Base-by-base conservation (phyloP, 2,113 vertebrate species). In the Rhinolophus ferrumequinum region DNA sequence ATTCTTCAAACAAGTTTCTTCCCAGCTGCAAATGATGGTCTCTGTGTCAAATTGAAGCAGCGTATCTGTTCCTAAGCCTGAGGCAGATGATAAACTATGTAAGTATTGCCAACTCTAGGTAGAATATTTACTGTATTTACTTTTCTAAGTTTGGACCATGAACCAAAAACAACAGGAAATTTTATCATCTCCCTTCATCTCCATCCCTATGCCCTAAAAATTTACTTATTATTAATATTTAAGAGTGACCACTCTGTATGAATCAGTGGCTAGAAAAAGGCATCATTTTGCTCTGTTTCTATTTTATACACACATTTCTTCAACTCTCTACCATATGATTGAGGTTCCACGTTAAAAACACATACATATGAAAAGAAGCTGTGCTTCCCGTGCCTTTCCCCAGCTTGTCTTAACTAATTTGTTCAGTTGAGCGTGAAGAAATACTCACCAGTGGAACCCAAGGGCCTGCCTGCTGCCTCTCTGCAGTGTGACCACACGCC, bases 211-310 rank as follows among this genome's bases (percentile, higher is more conserved):
- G 79, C 64, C 86, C 79, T 95, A 69, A 94, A 95, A 87, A 79
- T 86, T 93, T 81, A 64, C 88, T 93, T 93, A 91, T 76, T 97
- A 90, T 96, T 93, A 93, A 88, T 97, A 97, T 95, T 96, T 96
- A 91, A 96, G 95, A 93, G 56, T 50, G 35, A 81, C 96, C 92
- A 92, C 73, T 94, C 82, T 58, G 24, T 64, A 44, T 91, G 93
- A 95, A 64, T 96, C 87, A 95, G 75, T 93, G 89, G 60, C 92
- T 89, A 86, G 96, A 96, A 95, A 96, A 93, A 92, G 90, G 70
- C 44, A 84, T 83, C 83, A 24, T 90, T 98, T 92, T 85, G 62
- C 58, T 92, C 44, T 56, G 8, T 83, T 90, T 92, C 87, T 76
- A 84, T 93, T 89, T 62, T 44, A 83, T 58, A 33, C 75, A 86